phyloP scores from a whole-genome alignment of 2,113 vertebrate genomes.

The Naja naja region DNA sequence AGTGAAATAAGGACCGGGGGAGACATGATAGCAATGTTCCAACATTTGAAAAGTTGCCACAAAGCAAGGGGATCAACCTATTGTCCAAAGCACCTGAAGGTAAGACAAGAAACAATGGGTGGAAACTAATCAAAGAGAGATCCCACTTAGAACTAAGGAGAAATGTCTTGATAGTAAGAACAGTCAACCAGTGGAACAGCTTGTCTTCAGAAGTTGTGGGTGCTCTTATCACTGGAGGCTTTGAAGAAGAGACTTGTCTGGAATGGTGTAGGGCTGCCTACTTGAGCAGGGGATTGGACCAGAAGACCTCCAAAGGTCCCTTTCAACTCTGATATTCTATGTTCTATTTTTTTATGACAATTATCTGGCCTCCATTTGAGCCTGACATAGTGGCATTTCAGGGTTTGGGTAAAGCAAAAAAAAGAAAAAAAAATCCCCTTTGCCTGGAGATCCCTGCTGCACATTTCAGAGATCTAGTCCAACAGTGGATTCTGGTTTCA shows the following conservation, averaged over 20 bases:
- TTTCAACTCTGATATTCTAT: not conserved
- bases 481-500: constrained; percentile 31
- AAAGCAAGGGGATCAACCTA: not conserved
- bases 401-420: constrained; percentile 18
- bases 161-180: not conserved
- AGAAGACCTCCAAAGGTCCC: not conserved
- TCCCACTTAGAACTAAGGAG: not conserved
- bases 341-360: constrained; percentile 53
- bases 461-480: constrained; percentile 28
- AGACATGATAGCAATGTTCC: not conserved
- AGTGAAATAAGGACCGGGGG: not conserved
- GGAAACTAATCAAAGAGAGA: not conserved
- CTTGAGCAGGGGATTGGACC: not conserved
- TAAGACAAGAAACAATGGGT: not conserved
- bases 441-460: constrained; percentile 30
- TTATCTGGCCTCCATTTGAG: constrained; percentile 52
- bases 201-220: not conserved
- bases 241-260: not conserved
- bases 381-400: constrained; percentile 42
- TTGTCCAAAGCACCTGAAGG: not conserved
- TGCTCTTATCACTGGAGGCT: not conserved
- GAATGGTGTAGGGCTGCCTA: not conserved
- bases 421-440: not conserved
- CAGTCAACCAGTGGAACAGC: not conserved
- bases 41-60: not conserved